These are phyloP conservation scores for Psilopogon haemacephalus DNA, from an alignment of 2,113 vertebrate genomes.

Conservation along the genomic window DNA sequence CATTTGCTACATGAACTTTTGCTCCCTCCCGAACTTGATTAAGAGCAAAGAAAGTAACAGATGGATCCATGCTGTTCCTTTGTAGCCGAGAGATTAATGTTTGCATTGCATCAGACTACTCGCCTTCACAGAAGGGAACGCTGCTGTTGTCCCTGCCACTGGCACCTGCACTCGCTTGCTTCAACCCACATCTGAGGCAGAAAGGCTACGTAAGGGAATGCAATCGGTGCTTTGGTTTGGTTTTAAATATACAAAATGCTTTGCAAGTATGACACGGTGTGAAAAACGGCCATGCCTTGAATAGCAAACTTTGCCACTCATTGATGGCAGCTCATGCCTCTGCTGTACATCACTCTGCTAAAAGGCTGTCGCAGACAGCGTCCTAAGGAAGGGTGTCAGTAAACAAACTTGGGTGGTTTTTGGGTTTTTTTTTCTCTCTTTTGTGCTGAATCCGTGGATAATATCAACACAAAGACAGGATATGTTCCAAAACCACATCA, in stretches of 20 bases:
- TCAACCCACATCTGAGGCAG: background rate
- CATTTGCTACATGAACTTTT: conserved; percentile 69
- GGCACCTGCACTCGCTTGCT: conserved; percentile 9
- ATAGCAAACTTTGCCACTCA: background rate
- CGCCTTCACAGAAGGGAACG: background rate
- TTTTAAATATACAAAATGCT: background rate
- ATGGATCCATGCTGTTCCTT: conserved; percentile 63
- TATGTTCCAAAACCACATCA: fast-evolving
- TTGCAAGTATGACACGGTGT: fast-evolving
- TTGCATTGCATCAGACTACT: conserved; percentile 9
- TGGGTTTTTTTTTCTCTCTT: background rate
- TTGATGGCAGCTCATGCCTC: background rate
- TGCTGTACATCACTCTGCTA: background rate
- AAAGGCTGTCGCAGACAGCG: background rate
- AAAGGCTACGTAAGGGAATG: background rate
- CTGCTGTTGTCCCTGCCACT: background rate
- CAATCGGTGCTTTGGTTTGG: background rate
- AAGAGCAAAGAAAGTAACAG: conserved; percentile 37
- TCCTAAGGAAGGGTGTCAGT: background rate
- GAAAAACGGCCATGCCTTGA: background rate
- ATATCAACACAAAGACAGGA: fast-evolving
- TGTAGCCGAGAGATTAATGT: conserved; percentile 53
- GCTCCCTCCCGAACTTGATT: conserved; percentile 26
- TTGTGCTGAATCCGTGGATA: fast-evolving
- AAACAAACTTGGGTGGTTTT: background rate